Base-by-base conservation (phyloP, 2,888 invertebrate genomes). In the Mesorhabditis spiculigera region DNA sequence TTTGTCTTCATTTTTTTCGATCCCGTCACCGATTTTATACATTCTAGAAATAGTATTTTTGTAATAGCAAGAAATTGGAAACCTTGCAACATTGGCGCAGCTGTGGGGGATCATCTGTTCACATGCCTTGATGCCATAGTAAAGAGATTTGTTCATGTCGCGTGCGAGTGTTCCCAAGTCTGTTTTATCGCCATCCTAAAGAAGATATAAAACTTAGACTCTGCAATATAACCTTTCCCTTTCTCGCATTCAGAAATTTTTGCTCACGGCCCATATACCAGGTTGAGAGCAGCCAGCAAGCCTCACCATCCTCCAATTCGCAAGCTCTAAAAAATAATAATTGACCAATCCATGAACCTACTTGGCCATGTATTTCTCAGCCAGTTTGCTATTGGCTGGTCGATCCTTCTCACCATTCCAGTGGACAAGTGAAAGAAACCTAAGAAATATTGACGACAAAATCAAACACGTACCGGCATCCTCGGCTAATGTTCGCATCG, bases 71-170 rank as follows among this genome's bases (percentile, higher is more conserved):
- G 10, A 13, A 45, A 43, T 42, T 13, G 10, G 5, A 6, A 5
- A 80, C 81, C 81, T 75, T 4, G 93, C 91, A 0, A 95, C 88
- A 88, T 95, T 95, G 0, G 92, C 91, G 88, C 97, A 97, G 0
- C 93, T 92, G 84, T 91, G 92, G 86, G 93, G 90, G 85, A 94
- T 92, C 41, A 92, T 92, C 0, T 91, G 87, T 74, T 93, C 92
- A 86, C 96, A 97, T 0, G 92, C 93, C 86, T 91, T 91, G 71
- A 90, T 87, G 0, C 93, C 91, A 82, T 90, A 92, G 58, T 90
- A 88, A 86, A 93, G 92, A 0, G 94, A 94, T 87, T 92, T 91
- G 89, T n/a, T 86, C 86, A 81, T 81, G 71, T 82, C 74, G 5
- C 81, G 73, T 28, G 75, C 71, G 43, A 84, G 65, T 8, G 71